phyloP scores from a whole-genome alignment of 2,888 invertebrate genomes.

The Deilephila porcellus region DNA sequence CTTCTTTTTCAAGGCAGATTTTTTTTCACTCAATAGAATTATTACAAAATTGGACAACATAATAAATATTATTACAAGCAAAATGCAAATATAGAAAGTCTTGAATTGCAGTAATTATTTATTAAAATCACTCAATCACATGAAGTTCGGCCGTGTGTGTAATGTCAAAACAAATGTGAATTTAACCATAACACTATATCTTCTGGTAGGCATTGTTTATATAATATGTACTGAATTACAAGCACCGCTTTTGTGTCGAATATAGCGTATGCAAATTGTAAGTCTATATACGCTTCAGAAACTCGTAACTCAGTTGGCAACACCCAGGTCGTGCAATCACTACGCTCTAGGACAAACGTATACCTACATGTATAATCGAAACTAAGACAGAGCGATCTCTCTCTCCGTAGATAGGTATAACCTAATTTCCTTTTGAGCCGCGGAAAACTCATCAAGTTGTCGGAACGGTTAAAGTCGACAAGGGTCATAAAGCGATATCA shows the following conservation, averaged over 20 bases:
- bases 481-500: not conserved
- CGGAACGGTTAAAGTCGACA: not conserved
- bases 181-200: not conserved
- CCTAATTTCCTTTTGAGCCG: not conserved
- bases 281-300: not conserved
- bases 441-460: not conserved
- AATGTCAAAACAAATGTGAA: not conserved
- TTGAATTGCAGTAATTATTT: no score
- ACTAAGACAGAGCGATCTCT: not conserved
- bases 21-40: no score
- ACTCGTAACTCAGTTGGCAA: conserved; percentile 4
- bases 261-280: not conserved
- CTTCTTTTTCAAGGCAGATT: no score
- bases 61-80: no score
- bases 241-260: not conserved
- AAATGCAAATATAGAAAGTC: no score
- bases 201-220: not conserved
- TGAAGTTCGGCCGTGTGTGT: not conserved
- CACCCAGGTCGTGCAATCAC: not conserved
- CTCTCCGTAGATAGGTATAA: no score
- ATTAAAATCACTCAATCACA: not conserved
- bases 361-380: not conserved
- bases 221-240: not conserved
- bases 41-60: no score
- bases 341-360: not conserved